Evolutionary conservation across 1,140 invertebrate species (phyloP), one percentile per base, ranked within the genome.

Genomic region (Lutraria rhynchaena): DNA sequence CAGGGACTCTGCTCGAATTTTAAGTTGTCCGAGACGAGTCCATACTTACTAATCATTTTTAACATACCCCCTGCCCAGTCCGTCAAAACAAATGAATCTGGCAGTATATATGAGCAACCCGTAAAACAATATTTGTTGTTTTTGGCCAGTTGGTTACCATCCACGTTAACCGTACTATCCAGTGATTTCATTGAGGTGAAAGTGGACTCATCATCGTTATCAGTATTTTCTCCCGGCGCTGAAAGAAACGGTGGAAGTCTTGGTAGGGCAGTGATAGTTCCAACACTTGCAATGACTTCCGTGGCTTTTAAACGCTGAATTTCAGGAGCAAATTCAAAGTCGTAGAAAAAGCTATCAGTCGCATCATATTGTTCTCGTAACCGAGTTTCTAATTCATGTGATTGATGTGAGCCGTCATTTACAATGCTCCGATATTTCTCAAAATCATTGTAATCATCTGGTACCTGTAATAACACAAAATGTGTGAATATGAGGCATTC

Each of bases 241-340:
- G 63, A 80, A 29, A 80, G 31, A 57, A 80, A 80, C 31, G 76
- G 76, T 49, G 63, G 76, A 33, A 80, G 76, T 31, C 22, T 13
- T 37, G 76, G 53, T 19, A 33, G 19, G 51, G 19, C 55, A 15
- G 11, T 22, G 19, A 46, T 44, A 24, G 22, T 22, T 33, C 58
- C 15, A 15, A 80, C 55, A n/a, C 22, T 9, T 27, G 60, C 76
- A 24, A 58, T 0, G 31, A 27, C 46, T 29, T 70, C 65, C 19
- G n/a, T 22, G 1, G 57, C 65, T 4, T 31, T 44, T 11, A 80
- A 29, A 22, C 3, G 19, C 22, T 41, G 9, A 58, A 60, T 11
- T n/a, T 58, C 37, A 24, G 44, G 33, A 1, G 51, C 11, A 9
- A 17, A 15, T n/a, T 60, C 22, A 31, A 80, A 31, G 11, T 58